Conservation (phyloP, 1,140 invertebrate genomes). For the Penaeus vannamei region DNA sequence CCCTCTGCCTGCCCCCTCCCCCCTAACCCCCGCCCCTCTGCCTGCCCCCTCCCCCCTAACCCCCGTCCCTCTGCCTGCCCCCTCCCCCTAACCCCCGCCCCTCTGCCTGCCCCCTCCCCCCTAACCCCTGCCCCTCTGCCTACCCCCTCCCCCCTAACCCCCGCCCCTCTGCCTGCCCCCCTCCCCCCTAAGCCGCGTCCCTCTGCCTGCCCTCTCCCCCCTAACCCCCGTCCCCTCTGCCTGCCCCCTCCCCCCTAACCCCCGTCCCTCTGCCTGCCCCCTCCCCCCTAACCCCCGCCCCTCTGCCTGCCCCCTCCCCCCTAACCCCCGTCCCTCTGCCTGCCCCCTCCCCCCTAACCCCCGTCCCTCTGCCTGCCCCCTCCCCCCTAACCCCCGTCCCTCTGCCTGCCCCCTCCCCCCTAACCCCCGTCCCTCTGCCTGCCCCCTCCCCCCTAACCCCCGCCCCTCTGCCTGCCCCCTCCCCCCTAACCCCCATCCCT, state of each 20-base stretch:
- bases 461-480: not conserved
- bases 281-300: no score
- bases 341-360: no score
- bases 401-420: not conserved
- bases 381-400: not conserved
- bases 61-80: not conserved
- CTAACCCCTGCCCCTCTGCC: not conserved
- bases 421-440: not conserved
- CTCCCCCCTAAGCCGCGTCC: not conserved
- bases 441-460: not conserved
- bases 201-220: not conserved
- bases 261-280: no score
- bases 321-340: no score
- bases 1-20: not conserved
- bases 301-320: no score
- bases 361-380: not conserved
- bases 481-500: not conserved
- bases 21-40: not conserved
- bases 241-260: no score
- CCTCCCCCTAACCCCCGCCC: not conserved
- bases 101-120: not conserved
- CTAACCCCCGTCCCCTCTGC: not conserved
- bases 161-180: not conserved
- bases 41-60: not conserved
- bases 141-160: not conserved